Evolutionary conservation across 2,888 invertebrate species (phyloP), one percentile per base, ranked within the genome.

Genomic region (Carpatolechia fugitivella): DNA sequence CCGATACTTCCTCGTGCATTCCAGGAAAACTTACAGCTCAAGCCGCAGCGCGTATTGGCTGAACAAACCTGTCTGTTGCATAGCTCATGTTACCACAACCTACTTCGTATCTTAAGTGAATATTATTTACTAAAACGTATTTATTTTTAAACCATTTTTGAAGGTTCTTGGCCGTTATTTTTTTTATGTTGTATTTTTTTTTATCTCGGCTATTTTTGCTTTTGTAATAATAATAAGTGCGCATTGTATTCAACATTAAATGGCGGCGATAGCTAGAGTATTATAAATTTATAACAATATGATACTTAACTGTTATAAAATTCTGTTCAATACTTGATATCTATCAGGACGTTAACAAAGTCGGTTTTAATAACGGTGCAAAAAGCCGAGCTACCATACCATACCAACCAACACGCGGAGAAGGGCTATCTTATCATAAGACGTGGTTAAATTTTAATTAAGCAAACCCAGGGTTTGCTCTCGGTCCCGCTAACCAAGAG

Each of bases 371-470:
- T 49, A 49, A 49, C 36, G 14, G 11, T 14, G 38, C 11, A 29
- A 29, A 29, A 5, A 46, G 38, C 40, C 55, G 55, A 61, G 58
- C 63, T 62, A 64, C 65, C 65, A 72, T 68, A 63, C 66, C 62
- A 63, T 67, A 46, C 56, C 55, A 57, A 60, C 59, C 61, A 72
- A 67, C 62, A 62, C 53, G 57, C 59, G 59, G 66, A 60, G 62
- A 60, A 63, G 61, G 64, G 71, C 72, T 74, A 76, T 77, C 73
- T 76, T 80, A 78, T 82, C 78, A 74, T 62, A 64, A 66, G 69
- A 70, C 70, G 76, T 70, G 72, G 77, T 80, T 78, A 80, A 79
- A 80, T 78, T 82, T 82, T 85, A 84, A 85, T 84, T 79, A 85
- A 79, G 70, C 67, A 61, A 63, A 59, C 61, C 69, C 70, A 63